Evolutionary conservation across 1,140 invertebrate species (phyloP).

Genomic region (Drosophila gunungcola): DNA sequence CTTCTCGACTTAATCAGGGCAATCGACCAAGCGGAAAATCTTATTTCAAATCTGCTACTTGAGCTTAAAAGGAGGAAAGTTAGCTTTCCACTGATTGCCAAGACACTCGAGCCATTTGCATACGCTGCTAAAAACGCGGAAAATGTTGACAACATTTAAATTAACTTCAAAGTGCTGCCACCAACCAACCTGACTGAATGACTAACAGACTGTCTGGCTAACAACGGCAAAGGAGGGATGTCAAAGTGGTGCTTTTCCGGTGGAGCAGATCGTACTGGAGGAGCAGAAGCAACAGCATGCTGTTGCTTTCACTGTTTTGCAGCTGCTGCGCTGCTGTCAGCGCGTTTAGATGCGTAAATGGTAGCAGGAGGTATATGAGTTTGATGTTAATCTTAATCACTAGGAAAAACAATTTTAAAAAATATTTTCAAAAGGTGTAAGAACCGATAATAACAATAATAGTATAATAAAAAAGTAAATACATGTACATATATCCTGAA

Average conservation of each 20-base stretch:
- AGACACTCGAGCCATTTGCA: conserved; percentile 75
- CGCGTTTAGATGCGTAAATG: conserved; percentile 23
- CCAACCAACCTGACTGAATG: conserved; percentile 46
- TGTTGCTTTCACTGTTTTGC: conserved; percentile 24
- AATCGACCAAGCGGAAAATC: conserved; percentile 38
- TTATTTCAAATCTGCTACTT: conserved; percentile 28
- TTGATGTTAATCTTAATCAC: background rate
- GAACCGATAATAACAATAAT: too few species aligned
- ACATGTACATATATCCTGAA: too few species aligned
- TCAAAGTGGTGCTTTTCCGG: conserved; percentile 15
- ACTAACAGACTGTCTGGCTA: conserved; percentile 19
- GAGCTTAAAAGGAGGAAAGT: conserved; percentile 20
- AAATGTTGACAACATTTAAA: conserved; percentile 83
- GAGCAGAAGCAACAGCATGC: conserved; percentile 7
- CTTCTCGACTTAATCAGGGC: conserved; percentile 39
- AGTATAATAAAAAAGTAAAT: too few species aligned
- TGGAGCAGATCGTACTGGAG: background rate
- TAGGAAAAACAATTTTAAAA: too few species aligned
- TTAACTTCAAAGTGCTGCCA: conserved; percentile 81
- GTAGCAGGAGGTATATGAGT: conserved; percentile 33
- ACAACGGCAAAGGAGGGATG: conserved; percentile 15
- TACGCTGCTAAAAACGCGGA: conserved; percentile 69
- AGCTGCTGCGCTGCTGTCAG: conserved; percentile 35
- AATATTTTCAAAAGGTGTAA: too few species aligned
- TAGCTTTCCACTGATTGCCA: conserved; percentile 54